Evolutionary conservation across 2,797 vertebrate genomes (phyloP), one percentile per base, ranked within the genome.

Genomic region (Chrysocyon brachyurus): DNA sequence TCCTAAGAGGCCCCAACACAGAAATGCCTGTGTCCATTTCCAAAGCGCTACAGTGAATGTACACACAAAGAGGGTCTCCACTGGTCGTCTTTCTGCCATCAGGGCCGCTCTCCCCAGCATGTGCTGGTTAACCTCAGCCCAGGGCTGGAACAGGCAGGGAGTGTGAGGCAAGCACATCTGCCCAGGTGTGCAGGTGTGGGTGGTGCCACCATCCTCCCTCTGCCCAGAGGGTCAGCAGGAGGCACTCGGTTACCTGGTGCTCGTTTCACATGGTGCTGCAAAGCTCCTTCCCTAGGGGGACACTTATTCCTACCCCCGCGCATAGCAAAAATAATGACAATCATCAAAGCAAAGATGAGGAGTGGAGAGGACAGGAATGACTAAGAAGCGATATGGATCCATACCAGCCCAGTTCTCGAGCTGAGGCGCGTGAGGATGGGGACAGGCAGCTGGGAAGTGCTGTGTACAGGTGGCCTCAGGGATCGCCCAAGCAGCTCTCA

Each of bases 361-460:
- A 88, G 49, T 10, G 40, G 19, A 6, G 36, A 79, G 40, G 75
- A 87, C 1, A 49, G 64, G 17, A 46, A n/a, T 26, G 54, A 85
- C n/a, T 73, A 49, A 87, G 61, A 73, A 64, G 31, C 7, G 10
- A 87, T 15, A 26, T 3, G 6, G 26, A 56, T 88, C 64, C 21
- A 33, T 28, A n/a, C 49, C 61, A 3, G 2, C 28, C 36, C 3
- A 0, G 24, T 14, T 22, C 26, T 21, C 33, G 36, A 40, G 9
- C 15, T 24, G 6, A n/a, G 31, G 79, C 15, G n/a, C 56, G 79
- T 3, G 3, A 72, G 75, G 8, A 19, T 26, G 21, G 72, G 24
- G 46, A 2, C 0, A 0, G 6, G 21, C 26, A 83, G 61, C 22
- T 10, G 33, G 17, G 6, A 40, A n/a, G 2, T 6, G 7, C 2